Conservation (phyloP, 2,888 invertebrate genomes). For the Chloroclystis v-ata region DNA sequence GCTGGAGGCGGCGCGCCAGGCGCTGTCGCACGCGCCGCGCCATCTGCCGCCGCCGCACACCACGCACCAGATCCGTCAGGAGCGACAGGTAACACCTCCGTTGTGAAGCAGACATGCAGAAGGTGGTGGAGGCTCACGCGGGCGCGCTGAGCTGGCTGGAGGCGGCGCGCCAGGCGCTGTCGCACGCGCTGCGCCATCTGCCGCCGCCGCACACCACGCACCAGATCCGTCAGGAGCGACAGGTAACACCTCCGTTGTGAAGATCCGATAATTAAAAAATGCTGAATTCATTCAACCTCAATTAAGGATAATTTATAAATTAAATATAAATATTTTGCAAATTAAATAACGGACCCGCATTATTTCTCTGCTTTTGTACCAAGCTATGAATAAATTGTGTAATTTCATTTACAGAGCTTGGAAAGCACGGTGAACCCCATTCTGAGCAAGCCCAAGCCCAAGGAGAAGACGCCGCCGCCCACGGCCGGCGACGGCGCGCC, state of each 20-base stretch:
- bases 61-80: constrained; percentile 86
- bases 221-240: constrained; percentile 88
- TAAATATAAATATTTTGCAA: too few species aligned
- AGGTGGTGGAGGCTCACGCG: constrained; percentile 82
- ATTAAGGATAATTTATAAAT: too few species aligned
- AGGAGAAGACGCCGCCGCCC: constrained; percentile 78
- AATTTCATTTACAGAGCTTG: constrained; percentile 81
- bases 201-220: constrained; percentile 87
- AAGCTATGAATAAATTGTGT: too few species aligned
- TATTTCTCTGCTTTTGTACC: too few species aligned
- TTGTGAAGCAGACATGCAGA: constrained; percentile 71
- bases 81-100: constrained; percentile 72
- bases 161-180: constrained; percentile 81
- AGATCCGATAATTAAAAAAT: too few species aligned
- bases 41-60: constrained; percentile 87
- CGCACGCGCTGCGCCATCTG: constrained; percentile 81
- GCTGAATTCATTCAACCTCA: too few species aligned
- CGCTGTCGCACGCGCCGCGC: constrained; percentile 81
- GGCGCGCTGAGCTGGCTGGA: constrained; percentile 91
- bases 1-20: constrained; percentile 86
- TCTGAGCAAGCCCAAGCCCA: constrained; percentile 94
- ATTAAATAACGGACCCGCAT: too few species aligned
- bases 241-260: constrained; percentile 34
- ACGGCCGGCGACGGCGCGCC: constrained; percentile 50
- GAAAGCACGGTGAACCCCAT: constrained; percentile 82